A percentile compares a stretch with the other conserved stretches of the same genome.
Evolutionary conservation across 2,888 invertebrate species (phyloP).

Genomic region (Conomelus anceps): DNA sequence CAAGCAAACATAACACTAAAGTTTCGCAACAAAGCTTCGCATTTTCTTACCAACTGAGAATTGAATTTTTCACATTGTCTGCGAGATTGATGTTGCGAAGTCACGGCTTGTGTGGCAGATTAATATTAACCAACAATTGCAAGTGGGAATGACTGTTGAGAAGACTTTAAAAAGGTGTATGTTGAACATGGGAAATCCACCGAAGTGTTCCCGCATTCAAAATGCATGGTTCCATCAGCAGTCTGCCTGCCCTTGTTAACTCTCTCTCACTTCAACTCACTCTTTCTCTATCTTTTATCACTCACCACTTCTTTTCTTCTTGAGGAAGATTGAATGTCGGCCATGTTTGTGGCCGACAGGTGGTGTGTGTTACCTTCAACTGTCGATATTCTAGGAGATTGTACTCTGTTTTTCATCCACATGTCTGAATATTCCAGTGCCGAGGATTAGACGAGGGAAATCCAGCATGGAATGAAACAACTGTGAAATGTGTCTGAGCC

Average conservation of each 20-base stretch:
- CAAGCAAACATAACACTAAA: no score
- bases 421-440: background rate
- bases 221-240: constrained; percentile 25
- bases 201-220: constrained; percentile 18
- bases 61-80: background rate
- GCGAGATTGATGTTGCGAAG: background rate
- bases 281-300: background rate
- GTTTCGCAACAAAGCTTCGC: background rate
- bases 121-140: constrained; percentile 6
- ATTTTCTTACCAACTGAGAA: background rate
- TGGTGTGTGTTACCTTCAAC: background rate
- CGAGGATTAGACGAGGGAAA: background rate
- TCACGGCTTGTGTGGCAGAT: background rate
- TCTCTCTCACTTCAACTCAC: background rate
- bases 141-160: background rate
- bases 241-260: background rate
- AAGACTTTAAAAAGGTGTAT: constrained; percentile 6
- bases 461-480: background rate
- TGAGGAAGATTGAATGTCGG: background rate
- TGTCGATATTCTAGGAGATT: background rate
- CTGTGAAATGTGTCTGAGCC: background rate
- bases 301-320: background rate
- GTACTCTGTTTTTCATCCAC: background rate
- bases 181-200: constrained; percentile 27
- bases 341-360: background rate